Conservation (phyloP, 2,797 vertebrate species). For the Hyperoplus immaculatus region DNA sequence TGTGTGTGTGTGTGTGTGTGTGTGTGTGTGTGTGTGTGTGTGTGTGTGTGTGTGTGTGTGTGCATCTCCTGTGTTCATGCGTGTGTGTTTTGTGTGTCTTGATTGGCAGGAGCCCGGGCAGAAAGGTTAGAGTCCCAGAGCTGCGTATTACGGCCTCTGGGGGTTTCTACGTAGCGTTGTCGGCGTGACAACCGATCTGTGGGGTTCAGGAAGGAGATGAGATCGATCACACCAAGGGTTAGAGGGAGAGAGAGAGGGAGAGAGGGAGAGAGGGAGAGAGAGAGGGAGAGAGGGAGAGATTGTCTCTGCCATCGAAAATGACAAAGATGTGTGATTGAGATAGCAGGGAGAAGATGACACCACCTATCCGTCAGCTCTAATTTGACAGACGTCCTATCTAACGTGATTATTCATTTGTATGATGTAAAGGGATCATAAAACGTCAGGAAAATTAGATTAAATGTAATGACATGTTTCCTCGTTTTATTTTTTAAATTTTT, state of each 20-base stretch:
- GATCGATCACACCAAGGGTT: slow-evolving; percentile 80
- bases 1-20: slow-evolving; percentile 19
- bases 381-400: slow-evolving; percentile 4
- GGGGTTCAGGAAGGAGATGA: slow-evolving; percentile 81
- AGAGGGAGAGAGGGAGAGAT: slow-evolving; percentile 12
- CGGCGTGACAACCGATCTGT: slow-evolving; percentile 86
- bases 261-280: background rate
- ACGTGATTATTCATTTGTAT: background rate
- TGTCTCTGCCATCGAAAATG: slow-evolving; percentile 50
- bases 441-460: too few species aligned
- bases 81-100: slow-evolving; percentile 18
- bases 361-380: slow-evolving; percentile 13
- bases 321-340: slow-evolving; percentile 49
- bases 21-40: slow-evolving; percentile 1
- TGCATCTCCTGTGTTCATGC: slow-evolving; percentile 26
- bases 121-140: slow-evolving; percentile 86
- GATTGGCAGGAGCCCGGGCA: slow-evolving; percentile 63
- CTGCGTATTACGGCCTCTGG: slow-evolving; percentile 66
- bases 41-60: slow-evolving; percentile 16
- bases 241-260: background rate
- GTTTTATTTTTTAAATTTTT: background rate
- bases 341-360: slow-evolving; percentile 32
- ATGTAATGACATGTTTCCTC: too few species aligned
- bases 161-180: slow-evolving; percentile 78
- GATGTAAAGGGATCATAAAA: background rate